These are phyloP conservation scores for Champsocephalus gunnari DNA, from an alignment of 2,797 vertebrate genomes.

Conservation along the genomic window DNA sequence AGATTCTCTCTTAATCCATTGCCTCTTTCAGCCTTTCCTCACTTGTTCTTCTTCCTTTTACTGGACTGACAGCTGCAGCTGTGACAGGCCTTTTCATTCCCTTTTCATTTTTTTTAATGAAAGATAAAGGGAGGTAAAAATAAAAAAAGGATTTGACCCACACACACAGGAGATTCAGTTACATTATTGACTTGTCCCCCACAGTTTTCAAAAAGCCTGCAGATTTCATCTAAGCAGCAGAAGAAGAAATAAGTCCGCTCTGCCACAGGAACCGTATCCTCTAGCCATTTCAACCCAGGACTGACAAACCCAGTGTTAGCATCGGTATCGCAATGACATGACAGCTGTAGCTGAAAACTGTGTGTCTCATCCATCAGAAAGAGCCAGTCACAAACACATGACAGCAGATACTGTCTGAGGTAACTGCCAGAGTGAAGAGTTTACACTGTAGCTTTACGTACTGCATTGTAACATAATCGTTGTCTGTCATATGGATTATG, in stretches of 20 bases:
- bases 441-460: not conserved
- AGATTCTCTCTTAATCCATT: not conserved
- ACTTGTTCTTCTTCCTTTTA: not conserved
- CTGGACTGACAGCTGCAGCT: conserved; percentile 28
- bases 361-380: not conserved
- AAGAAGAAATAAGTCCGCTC: not conserved
- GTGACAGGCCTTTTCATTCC: conserved; percentile 17
- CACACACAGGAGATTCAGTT: conserved; percentile 25
- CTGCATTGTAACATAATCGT: conserved; percentile 8
- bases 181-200: conserved; percentile 21
- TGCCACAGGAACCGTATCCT: conserved; percentile 8
- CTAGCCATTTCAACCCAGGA: conserved; percentile 6
- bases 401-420: conserved; percentile 3
- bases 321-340: not conserved
- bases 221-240: conserved; percentile 15
- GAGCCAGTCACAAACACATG: conserved; percentile 9
- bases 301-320: not conserved
- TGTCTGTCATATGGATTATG: conserved; percentile 9
- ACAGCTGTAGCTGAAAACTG: conserved; percentile 31
- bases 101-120: not conserved
- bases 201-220: conserved; percentile 1
- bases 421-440: not conserved
- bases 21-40: not conserved
- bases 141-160: conserved; percentile 15
- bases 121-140: conserved; percentile 12